Conservation (phyloP, 2,113 vertebrate genomes). For the Platysteira castanea region DNA sequence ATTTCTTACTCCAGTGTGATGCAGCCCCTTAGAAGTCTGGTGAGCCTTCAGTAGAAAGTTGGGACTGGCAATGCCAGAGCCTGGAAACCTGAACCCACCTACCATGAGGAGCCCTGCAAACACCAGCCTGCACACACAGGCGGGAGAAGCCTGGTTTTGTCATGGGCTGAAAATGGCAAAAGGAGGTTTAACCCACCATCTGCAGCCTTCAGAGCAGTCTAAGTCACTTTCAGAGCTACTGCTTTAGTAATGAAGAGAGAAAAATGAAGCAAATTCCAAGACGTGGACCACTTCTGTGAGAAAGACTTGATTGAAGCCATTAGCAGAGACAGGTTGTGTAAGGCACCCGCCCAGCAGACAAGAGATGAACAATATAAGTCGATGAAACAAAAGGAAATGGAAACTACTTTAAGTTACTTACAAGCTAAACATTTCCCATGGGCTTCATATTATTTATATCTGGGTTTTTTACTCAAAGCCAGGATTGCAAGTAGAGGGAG, state of each 20-base stretch:
- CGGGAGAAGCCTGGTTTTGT: not conserved
- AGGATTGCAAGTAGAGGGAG: not conserved
- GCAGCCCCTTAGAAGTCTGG: not conserved
- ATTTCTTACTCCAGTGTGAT: not conserved
- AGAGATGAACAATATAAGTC: rapidly evolving
- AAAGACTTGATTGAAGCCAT: not conserved
- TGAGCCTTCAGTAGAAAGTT: not conserved
- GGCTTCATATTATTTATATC: rapidly evolving
- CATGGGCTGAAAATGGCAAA: not conserved
- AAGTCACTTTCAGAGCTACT: not conserved
- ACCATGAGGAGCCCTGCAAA: not conserved
- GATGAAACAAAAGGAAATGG: not conserved
- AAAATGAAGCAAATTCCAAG: not conserved
- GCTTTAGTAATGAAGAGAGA: not conserved
- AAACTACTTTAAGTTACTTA: not conserved
- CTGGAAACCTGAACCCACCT: not conserved
- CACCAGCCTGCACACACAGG: not conserved
- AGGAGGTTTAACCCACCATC: not conserved
- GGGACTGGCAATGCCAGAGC: not conserved
- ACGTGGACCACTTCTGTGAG: not conserved
- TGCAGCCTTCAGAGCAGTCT: not conserved
- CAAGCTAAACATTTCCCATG: not conserved
- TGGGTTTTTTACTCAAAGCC: not conserved
- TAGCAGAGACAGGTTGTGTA: not conserved
- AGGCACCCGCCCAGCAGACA: not conserved